These are phyloP conservation scores for Artibeus jamaicensis DNA, from an alignment of 2,797 vertebrate species.

Conservation along the genomic window DNA sequence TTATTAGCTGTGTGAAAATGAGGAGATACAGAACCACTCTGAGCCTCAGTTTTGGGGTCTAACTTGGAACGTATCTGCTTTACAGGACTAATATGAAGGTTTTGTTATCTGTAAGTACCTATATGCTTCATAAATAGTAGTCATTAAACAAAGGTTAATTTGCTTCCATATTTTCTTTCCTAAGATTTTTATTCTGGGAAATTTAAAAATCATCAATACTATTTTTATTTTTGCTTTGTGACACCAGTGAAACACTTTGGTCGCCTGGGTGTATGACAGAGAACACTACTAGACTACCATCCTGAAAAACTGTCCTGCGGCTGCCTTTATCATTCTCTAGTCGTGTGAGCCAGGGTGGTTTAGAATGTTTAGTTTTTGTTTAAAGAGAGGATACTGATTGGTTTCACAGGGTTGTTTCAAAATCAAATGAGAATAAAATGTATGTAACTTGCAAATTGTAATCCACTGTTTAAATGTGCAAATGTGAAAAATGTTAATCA, in stretches of 20 bases:
- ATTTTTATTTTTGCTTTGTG: neutral
- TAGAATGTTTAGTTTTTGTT: neutral
- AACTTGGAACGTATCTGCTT: neutral
- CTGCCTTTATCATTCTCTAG: neutral
- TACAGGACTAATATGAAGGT: neutral
- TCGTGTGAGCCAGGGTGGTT: neutral
- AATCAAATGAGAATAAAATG: neutral
- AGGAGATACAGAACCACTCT: neutral
- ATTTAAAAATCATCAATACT: neutral
- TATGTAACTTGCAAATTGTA: neutral
- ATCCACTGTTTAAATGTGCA: neutral
- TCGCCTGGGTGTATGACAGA: neutral
- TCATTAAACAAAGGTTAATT: neutral
- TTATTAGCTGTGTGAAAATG: neutral
- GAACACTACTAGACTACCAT: neutral
- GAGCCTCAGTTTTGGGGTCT: neutral
- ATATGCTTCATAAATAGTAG: neutral
- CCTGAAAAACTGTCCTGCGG: neutral
- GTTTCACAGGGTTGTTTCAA: neutral
- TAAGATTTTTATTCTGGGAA: neutral
- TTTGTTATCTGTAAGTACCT: neutral
- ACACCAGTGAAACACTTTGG: neutral
- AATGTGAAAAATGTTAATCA: neutral
- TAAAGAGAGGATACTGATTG: neutral
- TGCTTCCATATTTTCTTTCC: neutral